Evolutionary conservation across 2,888 invertebrate genomes (phyloP).

Genomic region (Melipona beecheii): DNA sequence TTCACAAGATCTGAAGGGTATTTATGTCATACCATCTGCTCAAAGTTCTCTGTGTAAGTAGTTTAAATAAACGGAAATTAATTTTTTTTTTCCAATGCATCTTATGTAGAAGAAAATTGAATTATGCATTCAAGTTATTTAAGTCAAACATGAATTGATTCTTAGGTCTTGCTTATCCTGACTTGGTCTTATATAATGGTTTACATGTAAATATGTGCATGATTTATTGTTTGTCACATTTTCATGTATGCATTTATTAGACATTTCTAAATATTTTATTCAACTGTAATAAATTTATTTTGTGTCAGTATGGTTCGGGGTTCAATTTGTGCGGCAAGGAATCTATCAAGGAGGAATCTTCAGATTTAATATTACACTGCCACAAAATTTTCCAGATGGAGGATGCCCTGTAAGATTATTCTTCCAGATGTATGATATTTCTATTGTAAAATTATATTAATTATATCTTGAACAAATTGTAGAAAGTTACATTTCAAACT

Average conservation of each 20-base stretch:
- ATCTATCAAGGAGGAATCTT: constrained; percentile 95
- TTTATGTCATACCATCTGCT: constrained; percentile 96
- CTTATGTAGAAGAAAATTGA: constrained; percentile 2
- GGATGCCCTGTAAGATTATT: constrained; percentile 90
- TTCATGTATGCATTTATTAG: neutral
- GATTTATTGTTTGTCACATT: constrained; percentile 44
- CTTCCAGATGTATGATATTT: neutral
- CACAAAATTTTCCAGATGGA: constrained; percentile 94
- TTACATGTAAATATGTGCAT: constrained; percentile 65
- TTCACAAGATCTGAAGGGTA: constrained; percentile 93
- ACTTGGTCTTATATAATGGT: constrained; percentile 63
- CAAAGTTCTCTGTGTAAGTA: constrained; percentile 92
- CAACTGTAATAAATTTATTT: constrained; percentile 39
- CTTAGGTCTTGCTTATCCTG: constrained; percentile 68
- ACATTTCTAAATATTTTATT: neutral
- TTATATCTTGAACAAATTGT: constrained; percentile 72
- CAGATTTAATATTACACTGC: constrained; percentile 93
- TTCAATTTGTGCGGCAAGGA: constrained; percentile 95
- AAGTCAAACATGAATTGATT: constrained; percentile 53
- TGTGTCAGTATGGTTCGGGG: constrained; percentile 94
- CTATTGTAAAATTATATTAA: neutral
- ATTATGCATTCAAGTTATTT: constrained; percentile 33
- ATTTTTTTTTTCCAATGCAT: constrained; percentile 23
- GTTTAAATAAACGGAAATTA: neutral
- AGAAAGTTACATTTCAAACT: constrained; percentile 94